Conservation (phyloP, 2,113 vertebrate genomes). For the Peromyscus polionotus region DNA sequence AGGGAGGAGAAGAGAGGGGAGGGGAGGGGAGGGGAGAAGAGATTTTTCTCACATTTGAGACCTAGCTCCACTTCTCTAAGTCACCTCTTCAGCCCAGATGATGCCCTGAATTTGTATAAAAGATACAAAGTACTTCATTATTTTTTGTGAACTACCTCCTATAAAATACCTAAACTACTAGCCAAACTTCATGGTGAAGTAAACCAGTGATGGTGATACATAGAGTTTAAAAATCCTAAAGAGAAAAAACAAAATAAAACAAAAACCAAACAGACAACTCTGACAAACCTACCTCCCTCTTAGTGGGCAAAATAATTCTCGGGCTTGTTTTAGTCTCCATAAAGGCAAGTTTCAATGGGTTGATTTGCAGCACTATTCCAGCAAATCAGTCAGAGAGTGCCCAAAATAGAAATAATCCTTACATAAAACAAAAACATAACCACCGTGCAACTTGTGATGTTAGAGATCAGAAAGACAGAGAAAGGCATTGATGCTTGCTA, state of each 20-base stretch:
- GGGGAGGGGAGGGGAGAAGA: too few relatives aligned
- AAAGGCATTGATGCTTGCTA: conserved; percentile 69
- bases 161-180: conserved; percentile 73
- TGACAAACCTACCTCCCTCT: not conserved
- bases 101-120: conserved; percentile 57
- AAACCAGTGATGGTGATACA: conserved; percentile 3
- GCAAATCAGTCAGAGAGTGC: conserved; percentile 70
- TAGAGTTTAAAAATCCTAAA: conserved; percentile 17
- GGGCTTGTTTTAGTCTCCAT: conserved; percentile 60
- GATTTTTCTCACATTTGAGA: conserved; percentile 34
- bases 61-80: conserved; percentile 17
- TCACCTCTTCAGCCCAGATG: conserved; percentile 31
- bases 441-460: conserved; percentile 74
- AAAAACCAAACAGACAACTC: conserved; percentile 28
- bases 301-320: conserved; percentile 57
- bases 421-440: conserved; percentile 77
- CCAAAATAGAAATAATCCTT: conserved; percentile 74
- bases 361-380: conserved; percentile 7
- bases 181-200: conserved; percentile 71
- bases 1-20: not conserved
- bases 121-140: conserved; percentile 13
- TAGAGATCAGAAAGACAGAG: conserved; percentile 74
- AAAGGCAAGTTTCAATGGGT: conserved; percentile 69
- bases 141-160: conserved; percentile 24
- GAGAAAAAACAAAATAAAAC: not conserved